Percentiles rank a stretch among this genome's conserved stretches.
Conservation (phyloP, 2,888 invertebrate genomes). For the Dioctria rufipes region DNA sequence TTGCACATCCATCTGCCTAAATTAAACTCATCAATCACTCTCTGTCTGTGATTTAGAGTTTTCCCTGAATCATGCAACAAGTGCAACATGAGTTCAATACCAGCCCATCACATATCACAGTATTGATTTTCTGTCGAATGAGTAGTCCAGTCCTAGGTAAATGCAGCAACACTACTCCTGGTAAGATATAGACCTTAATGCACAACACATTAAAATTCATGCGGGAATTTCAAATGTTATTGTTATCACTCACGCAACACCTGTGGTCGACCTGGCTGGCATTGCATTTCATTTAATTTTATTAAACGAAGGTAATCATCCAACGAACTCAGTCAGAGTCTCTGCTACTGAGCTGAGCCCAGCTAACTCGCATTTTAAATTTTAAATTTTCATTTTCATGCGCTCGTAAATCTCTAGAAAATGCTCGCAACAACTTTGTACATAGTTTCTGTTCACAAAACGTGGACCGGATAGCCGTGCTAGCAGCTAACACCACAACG, state of each 20-base stretch:
- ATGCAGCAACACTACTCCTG: neutral
- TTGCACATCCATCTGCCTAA: constrained; percentile 6
- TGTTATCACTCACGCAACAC: constrained; percentile 33
- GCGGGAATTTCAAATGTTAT: constrained; percentile 30
- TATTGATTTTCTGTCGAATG: constrained; percentile 30
- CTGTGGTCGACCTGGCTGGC: neutral
- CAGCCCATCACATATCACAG: no score
- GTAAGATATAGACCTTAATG: constrained; percentile 31
- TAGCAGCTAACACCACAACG: constrained; percentile 2
- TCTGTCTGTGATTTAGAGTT: neutral
- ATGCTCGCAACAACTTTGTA: constrained; percentile 9
- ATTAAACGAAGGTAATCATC: neutral
- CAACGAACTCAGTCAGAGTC: neutral
- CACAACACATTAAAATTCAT: constrained; percentile 22
- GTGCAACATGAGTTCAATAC: neutral
- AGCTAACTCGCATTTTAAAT: constrained; percentile 29
- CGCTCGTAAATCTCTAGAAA: constrained; percentile 17
- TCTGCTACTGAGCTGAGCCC: neutral
- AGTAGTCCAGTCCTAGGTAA: constrained; percentile 5
- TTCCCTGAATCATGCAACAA: neutral
- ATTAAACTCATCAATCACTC: constrained; percentile 8
- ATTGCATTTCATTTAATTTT: no score
- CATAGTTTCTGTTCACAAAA: neutral
- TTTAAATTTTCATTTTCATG: neutral
- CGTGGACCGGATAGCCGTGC: constrained; percentile 11